Base-by-base conservation (phyloP, 2,888 invertebrate genomes). In the Volucella inflata region DNA sequence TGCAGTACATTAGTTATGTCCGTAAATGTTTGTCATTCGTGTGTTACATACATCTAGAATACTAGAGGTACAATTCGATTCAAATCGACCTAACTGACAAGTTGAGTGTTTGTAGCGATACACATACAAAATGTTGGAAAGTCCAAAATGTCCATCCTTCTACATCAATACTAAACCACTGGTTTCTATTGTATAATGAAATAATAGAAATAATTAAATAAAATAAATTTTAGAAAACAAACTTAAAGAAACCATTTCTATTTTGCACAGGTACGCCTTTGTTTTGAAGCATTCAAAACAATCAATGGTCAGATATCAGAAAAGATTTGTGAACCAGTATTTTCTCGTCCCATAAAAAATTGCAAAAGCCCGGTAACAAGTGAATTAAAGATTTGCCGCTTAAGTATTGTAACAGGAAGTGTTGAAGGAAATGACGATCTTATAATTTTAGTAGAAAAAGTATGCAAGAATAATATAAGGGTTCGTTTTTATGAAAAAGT, bases 401-500 rank as follows among this genome's bases (percentile, higher is more conserved):
- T 97, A 88, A 96, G 96, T 90, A 94, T 94, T 77, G 93, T 93
- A 64, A 93, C 93, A 0, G 95, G 97, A 53, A 94, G 94, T 30
- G 95, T 95, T 11, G 93, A 93, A 38, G 97, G 97, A 12, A 94
- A 94, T 0, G 95, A 96, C 84, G 96, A 97, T 90, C 93, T 97
- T 0, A 97, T 95, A 88, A 93, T 97, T 83, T 92, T 97, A 2
- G 97, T 97, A 0, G 97, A 97, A 90, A 96, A 97, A 93, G 97
- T 97, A 0, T 96, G 95, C 67, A 97, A 96, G 93, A 97, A 97
- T 91, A 97, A 98, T 89, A 96, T 98, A 30, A 95, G 94, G 92
- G 94, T 98, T 2, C 94, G 96, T 46, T 97, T 98, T 91, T 97
- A 94, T 89, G 97, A 98, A 91, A 89, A 94, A 42, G 93, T 95